Base-by-base conservation (phyloP, 2,797 vertebrate genomes). In the Oreortyx pictus region DNA sequence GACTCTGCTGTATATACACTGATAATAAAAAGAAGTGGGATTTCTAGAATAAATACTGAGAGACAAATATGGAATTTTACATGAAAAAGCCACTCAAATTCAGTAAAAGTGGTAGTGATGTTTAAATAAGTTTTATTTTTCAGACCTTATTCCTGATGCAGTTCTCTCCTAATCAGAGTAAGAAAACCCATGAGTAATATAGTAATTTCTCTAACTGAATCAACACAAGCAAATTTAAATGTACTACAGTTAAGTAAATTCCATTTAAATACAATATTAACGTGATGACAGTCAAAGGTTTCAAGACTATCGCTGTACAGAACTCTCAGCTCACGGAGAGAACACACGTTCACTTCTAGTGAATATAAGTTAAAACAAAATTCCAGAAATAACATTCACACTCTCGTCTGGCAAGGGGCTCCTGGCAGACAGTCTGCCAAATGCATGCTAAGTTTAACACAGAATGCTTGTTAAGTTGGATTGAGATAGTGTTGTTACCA, bases 1-100 rank as follows among this genome's bases (percentile, higher is more conserved):
- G 3, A 44, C 46, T 80, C 88, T 73, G 85, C 57, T 92, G 59
- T 90, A 92, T 14, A 25, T 72, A 86, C n/a, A 73, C 5, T 52
- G 22, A 25, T 2, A 80, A 62, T 0, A 13, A 17, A 5, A 61
- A n/a, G 13, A 50, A 82, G 18, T 37, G 9, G 3, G 2, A 64
- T 86, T 86, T 54, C 67, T 56, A 9, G 29, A 82, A 68, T 77
- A 84, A 19, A 82, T 14, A 39, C 11, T 73, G 16, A 86, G 52
- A 5, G 49, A 31, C 13, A 70, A 56, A 65, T 20, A 82, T 1
- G 7, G 15, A 57, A 49, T 54, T 71, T 73, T 72, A 61, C 60
- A 57, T 25, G 17, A 92, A 71, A 72, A 7, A 84, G 8, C 16
- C 65, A 78, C 50, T 65, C 27, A 59, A 65, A 44, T 66, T 68